Conservation (phyloP, 2,888 invertebrate species). For the Microdon myrmicae region DNA sequence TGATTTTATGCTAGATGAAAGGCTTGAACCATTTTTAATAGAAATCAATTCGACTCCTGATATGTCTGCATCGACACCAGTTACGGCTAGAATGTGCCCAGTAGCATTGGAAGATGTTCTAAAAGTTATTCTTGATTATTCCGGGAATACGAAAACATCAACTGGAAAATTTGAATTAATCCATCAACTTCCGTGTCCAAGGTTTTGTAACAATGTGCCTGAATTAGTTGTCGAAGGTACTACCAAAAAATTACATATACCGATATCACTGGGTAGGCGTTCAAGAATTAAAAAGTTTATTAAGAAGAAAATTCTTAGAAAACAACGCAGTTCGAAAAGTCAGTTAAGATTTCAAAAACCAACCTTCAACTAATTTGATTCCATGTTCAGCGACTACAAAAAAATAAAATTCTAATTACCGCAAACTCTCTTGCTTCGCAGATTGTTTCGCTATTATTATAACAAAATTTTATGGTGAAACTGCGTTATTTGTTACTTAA, state of each 20-base stretch:
- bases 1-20: conserved; percentile 89
- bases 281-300: conserved; percentile 4
- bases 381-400: too few relatives aligned
- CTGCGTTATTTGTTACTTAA: too few relatives aligned
- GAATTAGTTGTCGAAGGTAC: conserved; percentile 22
- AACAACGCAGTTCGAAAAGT: too few relatives aligned
- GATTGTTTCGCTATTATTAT: too few relatives aligned
- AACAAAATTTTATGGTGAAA: too few relatives aligned
- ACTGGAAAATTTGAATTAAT: conserved; percentile 73
- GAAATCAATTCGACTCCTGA: conserved; percentile 94
- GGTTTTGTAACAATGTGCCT: background rate
- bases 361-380: too few relatives aligned
- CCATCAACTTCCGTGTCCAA: conserved; percentile 56
- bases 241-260: conserved; percentile 11
- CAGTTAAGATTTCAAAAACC: too few relatives aligned
- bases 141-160: conserved; percentile 63
- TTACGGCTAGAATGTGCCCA: conserved; percentile 85
- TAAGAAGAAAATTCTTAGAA: background rate
- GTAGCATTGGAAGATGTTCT: conserved; percentile 84
- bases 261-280: background rate
- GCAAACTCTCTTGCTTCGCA: too few relatives aligned
- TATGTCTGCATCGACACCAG: conserved; percentile 81
- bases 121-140: conserved; percentile 75
- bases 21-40: conserved; percentile 87
- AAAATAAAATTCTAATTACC: too few relatives aligned